These are phyloP conservation scores for Papilio demoleus DNA, from an alignment of 2,888 invertebrate genomes.

Conservation along the genomic window DNA sequence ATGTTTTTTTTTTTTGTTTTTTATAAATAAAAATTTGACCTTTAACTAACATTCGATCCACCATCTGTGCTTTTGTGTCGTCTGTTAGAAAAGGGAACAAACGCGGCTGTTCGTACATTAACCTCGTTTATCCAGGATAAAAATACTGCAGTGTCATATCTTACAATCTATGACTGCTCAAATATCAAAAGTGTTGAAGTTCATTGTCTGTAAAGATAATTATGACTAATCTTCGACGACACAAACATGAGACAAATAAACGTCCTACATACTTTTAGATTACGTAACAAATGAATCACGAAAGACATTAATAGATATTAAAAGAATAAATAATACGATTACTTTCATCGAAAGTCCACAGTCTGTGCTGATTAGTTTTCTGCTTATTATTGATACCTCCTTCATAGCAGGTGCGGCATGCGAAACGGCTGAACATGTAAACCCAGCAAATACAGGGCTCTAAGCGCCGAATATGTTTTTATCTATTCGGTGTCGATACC, in stretches of 20 bases:
- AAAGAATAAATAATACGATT: neutral
- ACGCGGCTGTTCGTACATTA: neutral
- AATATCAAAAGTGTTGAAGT: neutral
- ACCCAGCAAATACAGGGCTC: too few relatives aligned
- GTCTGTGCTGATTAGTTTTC: too few relatives aligned
- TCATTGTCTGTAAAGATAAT: slow-evolving; percentile 7
- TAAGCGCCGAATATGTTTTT: slow-evolving; percentile 4
- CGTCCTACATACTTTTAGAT: neutral
- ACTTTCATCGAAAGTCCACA: too few relatives aligned
- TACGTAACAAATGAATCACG: neutral
- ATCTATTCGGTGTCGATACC: slow-evolving; percentile 6
- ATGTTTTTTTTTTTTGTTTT: too few relatives aligned
- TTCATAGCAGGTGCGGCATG: too few relatives aligned
- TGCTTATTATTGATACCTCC: too few relatives aligned
- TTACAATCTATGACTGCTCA: neutral
- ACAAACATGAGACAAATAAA: neutral
- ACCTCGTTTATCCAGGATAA: neutral
- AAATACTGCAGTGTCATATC: neutral
- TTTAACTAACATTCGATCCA: neutral
- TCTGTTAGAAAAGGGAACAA: slow-evolving; percentile 4
- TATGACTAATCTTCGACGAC: neutral
- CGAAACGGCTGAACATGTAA: too few relatives aligned
- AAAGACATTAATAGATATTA: neutral
- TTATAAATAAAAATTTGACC: neutral
- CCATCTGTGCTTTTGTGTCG: neutral